Evolutionary conservation across 2,113 vertebrate species (phyloP), one percentile per base, ranked within the genome.

Genomic region (Oriolus oriolus): DNA sequence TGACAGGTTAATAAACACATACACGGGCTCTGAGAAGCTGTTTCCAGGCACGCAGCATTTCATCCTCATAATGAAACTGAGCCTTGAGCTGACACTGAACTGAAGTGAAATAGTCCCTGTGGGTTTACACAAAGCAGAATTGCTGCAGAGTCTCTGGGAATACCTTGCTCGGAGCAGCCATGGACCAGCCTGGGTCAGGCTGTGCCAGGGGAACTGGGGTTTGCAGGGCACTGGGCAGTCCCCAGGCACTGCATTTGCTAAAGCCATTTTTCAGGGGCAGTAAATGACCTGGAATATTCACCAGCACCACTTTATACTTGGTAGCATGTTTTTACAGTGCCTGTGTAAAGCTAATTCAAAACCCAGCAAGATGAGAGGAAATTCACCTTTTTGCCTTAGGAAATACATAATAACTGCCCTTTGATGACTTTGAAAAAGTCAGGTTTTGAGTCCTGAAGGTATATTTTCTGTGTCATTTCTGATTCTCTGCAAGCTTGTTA

Each of bases 61-160:
- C 71, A 12, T 6, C 26, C 74, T n/a, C 73, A 6, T 3, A 3
- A 9, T 3, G 35, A 71, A 66, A 57, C 41, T 24, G 41, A 28
- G 69, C 71, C 76, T 74, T 15, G 19, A 41, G 87, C 79, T 84
- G 79, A 22, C 14, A 16, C 19, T 5, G 35, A 30, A 16, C 1
- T 9, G 19, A 35, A 47, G 20, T 26, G 26, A 12, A 41, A 41
- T 0, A 24, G 28, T 26, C 50, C 10, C 50, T 56, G 86, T 0
- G 18, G 44, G 7, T 35, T 41, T 10, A 5, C 0, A 8, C 1
- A 3, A 22, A 41, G 35, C 1, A 39, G 33, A 78, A 68, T 2
- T 47, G 57, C 77, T 31, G 7, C 28, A 42, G 63, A 8, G 27
- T 2, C 54, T 18, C 20, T 75, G 82, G 65, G 78, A 85, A 17